phyloP scores from a whole-genome alignment of 2,797 vertebrate genomes.

The Neomorphus geoffroyi region DNA sequence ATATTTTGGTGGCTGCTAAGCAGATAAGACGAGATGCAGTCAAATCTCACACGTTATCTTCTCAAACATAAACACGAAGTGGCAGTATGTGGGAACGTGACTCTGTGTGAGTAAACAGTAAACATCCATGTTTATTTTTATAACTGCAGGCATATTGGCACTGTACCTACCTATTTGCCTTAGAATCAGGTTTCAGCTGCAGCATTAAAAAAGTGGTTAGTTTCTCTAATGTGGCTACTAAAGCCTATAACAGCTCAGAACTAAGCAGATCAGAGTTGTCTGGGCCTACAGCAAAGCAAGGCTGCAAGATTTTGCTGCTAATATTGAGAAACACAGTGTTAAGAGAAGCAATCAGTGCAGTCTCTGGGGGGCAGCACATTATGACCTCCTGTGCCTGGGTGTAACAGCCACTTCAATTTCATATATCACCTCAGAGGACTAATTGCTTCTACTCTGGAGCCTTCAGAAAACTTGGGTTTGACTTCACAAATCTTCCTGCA shows the following conservation, averaged over 20 bases:
- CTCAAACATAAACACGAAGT: background rate
- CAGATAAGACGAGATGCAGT: background rate
- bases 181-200: background rate
- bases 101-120: background rate
- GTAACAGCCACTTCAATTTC: background rate
- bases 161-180: background rate
- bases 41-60: background rate
- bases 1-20: background rate
- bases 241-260: background rate
- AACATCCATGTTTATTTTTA: background rate
- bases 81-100: background rate
- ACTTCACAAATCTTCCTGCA: background rate
- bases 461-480: slow-evolving; percentile 17
- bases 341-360: background rate
- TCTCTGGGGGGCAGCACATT: slow-evolving; percentile 55
- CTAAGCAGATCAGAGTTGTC: background rate
- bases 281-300: background rate
- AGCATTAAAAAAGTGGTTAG: background rate
- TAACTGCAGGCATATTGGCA: background rate
- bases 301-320: background rate
- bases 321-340: background rate
- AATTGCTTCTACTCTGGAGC: background rate
- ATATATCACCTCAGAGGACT: background rate
- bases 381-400: slow-evolving; percentile 22
- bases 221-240: background rate